Evolutionary conservation across 2,888 invertebrate genomes (phyloP), one percentile per base, ranked within the genome.

Genomic region (Lithophane ornitopus): DNA sequence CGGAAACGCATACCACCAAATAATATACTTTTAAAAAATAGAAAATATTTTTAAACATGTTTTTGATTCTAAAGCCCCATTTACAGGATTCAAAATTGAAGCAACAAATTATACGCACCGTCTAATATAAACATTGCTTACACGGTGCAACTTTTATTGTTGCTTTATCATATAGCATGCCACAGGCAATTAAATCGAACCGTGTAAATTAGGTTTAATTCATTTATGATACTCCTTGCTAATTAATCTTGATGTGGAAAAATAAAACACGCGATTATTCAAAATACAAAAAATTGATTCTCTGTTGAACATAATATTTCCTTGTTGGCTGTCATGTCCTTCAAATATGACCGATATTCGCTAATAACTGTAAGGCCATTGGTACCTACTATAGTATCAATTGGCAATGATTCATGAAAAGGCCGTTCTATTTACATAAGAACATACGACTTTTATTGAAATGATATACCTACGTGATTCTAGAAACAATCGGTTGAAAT

Each of bases 341-440:
- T 80, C 61, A 86, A 76, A 70, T 70, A 66, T 70, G 74, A 84
- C 84, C 87, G 84, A 84, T 78, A 76, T 87, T 70, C 61, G 28
- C 58, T n/a, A 66, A 63, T 74, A 76, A 71, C 52, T 72, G 59
- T 72, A 74, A 78, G 78, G 84, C 52, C 63, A 76, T 63, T 74
- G 69, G 52, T 67, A n/a, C n/a, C n/a, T n/a, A 66, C 54, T 59
- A 34, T 34, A 66, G 8, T 49, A 75, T 59, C 78, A 76, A 84
- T 83, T 69, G 71, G 44, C 61, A 52, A 58, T 61, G 59, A 85
- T 56, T 72, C 78, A 66, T 66, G 28, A 61, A 70, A 54, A 70
- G 34, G 46, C 59, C 58, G 39, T 63, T 68, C 14, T 61, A 61
- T 62, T 84, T 52, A 28, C 56, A 39, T 39, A 61, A 66, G 34